A percentile compares a stretch with the other conserved stretches of the same genome.
phyloP scores from a whole-genome alignment of 1,140 invertebrate genomes.

The Penaeus japonicus region DNA sequence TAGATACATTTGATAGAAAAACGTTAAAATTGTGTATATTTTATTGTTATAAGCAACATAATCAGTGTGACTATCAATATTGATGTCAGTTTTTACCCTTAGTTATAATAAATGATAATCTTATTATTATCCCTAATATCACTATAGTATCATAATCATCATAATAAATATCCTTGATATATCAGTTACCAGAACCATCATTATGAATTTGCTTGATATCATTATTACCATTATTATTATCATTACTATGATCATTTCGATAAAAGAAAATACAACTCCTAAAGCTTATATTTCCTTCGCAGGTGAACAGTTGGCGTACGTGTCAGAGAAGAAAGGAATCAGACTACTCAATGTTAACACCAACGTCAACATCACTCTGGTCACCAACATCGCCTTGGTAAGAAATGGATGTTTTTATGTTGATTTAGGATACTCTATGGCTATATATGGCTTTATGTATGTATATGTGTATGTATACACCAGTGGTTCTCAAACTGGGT shows the following conservation, averaged over 20 bases:
- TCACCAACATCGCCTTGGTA: constrained; percentile 55
- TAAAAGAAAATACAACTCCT: neutral
- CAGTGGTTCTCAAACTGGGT: no score
- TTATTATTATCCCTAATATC: no score
- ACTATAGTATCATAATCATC: no score
- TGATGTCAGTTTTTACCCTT: no score
- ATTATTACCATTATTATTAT: neutral
- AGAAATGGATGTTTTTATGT: neutral
- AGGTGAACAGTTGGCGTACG: constrained; percentile 52
- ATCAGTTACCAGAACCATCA: neutral
- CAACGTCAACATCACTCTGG: constrained; percentile 46
- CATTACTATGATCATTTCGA: neutral
- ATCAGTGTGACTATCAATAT: no score
- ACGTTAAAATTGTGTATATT: no score
- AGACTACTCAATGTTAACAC: constrained; percentile 37
- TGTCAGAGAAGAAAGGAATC: constrained; percentile 48
- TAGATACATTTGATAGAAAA: no score
- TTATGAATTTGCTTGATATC: neutral
- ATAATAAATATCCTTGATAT: neutral
- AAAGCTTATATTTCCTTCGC: neutral
- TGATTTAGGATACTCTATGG: neutral
- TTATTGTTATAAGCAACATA: no score
- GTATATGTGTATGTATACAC: no score
- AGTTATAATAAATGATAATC: no score
- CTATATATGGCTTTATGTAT: no score